phyloP scores from a whole-genome alignment of 2,888 invertebrate species.

The Synergus umbraculus region DNA sequence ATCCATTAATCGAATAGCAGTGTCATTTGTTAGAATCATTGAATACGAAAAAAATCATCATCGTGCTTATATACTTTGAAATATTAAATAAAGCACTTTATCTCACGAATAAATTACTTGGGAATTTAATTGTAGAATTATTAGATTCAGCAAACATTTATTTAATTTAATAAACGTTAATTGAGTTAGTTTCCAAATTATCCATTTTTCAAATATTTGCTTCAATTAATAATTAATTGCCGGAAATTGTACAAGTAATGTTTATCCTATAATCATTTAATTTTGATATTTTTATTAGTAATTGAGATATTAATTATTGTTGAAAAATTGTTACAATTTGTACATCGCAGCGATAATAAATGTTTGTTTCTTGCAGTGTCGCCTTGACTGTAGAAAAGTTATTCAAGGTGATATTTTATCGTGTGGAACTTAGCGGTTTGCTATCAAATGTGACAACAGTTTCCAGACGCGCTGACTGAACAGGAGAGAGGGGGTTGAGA shows the following conservation, averaged over 20 bases:
- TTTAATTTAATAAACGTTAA: not conserved
- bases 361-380: not conserved
- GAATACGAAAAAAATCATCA: not conserved
- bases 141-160: not conserved
- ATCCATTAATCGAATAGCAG: not conserved
- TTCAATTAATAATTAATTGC: not conserved
- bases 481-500: slow-evolving; percentile 52
- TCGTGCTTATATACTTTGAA: not conserved
- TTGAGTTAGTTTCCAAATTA: not conserved
- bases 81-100: not conserved
- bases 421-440: slow-evolving; percentile 56
- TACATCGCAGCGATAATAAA: not conserved
- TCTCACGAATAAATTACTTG: not conserved
- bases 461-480: slow-evolving; percentile 51
- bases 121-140: not conserved
- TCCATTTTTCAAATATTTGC: not conserved
- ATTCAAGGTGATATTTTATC: slow-evolving; percentile 10
- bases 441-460: slow-evolving; percentile 60
- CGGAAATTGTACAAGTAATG: not conserved
- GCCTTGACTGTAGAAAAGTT: not conserved
- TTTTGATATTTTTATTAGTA: not conserved
- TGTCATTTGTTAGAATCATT: not conserved
- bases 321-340: not conserved
- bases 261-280: not conserved
- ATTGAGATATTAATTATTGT: not conserved